Conservation (phyloP, 1,140 invertebrate species). For the Leptinotarsa undecemlineata region DNA sequence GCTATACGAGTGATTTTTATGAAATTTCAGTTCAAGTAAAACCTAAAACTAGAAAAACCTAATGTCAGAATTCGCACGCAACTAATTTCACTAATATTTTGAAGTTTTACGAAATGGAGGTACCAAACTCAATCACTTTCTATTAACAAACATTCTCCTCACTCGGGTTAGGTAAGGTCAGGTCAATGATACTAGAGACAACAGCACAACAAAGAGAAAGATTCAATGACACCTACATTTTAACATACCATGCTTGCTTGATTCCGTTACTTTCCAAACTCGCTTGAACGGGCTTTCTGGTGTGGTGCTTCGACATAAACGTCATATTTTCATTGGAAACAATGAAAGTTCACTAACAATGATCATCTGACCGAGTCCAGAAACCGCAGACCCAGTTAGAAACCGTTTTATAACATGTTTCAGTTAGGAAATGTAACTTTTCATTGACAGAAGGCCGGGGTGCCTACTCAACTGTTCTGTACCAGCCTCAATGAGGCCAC, state of each 20-base stretch:
- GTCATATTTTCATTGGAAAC: slow-evolving; percentile 30
- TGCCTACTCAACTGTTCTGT: neutral
- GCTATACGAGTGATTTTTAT: no score
- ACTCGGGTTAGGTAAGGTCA: neutral
- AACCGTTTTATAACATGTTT: neutral
- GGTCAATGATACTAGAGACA: neutral
- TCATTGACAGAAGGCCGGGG: neutral
- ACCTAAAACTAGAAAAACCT: no score
- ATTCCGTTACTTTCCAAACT: slow-evolving; percentile 40
- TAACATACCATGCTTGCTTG: slow-evolving; percentile 50
- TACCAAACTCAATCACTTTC: neutral
- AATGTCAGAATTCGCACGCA: no score
- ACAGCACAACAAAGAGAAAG: neutral
- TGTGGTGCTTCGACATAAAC: slow-evolving; percentile 40
- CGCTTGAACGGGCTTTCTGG: slow-evolving; percentile 27
- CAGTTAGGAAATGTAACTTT: neutral
- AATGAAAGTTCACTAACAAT: neutral
- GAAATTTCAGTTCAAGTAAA: no score
- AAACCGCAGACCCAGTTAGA: neutral
- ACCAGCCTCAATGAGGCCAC: neutral
- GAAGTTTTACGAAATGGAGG: no score
- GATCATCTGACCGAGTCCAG: neutral
- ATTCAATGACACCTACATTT: slow-evolving; percentile 42
- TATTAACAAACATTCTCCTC: neutral
- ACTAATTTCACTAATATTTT: no score